These are phyloP conservation scores for Octopus bimaculoides DNA, from an alignment of 1,140 invertebrate genomes.

Conservation along the genomic window DNA sequence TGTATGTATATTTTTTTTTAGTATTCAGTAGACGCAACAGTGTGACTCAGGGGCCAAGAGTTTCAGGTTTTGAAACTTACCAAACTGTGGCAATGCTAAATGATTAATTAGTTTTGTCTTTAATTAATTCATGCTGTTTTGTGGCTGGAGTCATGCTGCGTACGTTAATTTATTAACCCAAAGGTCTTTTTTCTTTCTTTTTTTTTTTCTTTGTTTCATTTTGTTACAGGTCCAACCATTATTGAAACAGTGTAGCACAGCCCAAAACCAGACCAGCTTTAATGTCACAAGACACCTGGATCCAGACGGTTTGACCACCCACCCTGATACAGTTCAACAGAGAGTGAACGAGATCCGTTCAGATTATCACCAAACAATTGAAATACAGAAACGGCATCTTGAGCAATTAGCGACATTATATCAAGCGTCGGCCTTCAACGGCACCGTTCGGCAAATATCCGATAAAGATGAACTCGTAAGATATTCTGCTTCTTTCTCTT, in stretches of 20 bases:
- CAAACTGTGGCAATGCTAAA: no score
- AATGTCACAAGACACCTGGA: slow-evolving; percentile 57
- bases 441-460: slow-evolving; percentile 27
- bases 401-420: slow-evolving; percentile 70
- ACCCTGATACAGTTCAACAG: slow-evolving; percentile 75
- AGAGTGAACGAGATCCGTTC: slow-evolving; percentile 76
- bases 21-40: no score
- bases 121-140: no score
- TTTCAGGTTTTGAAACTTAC: no score
- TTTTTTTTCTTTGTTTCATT: not conserved
- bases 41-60: no score
- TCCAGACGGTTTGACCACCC: slow-evolving; percentile 77
- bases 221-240: not conserved
- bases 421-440: slow-evolving; percentile 62
- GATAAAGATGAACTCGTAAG: slow-evolving; percentile 29
- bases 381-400: slow-evolving; percentile 69
- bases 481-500: not conserved
- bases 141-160: no score
- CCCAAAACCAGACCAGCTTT: slow-evolving; percentile 1
- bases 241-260: not conserved
- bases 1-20: no score
- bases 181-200: not conserved
- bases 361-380: slow-evolving; percentile 72
- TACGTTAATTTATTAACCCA: no score
- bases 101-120: no score